A percentile compares a stretch with the other conserved stretches of the same genome.
phyloP scores from a whole-genome alignment of 2,797 vertebrate genomes.

The Epinephelus malabaricus region DNA sequence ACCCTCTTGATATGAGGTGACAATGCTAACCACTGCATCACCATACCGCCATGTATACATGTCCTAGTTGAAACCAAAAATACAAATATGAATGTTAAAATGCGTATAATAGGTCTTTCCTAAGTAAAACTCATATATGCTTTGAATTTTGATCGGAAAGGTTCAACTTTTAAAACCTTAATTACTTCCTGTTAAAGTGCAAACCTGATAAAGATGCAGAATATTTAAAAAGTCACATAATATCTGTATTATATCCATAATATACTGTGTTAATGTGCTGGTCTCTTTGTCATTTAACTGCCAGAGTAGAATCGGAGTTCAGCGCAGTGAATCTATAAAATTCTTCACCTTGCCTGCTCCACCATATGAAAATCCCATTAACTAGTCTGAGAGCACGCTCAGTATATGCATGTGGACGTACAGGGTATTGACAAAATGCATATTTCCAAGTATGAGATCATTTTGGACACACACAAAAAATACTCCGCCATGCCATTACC shows the following conservation, averaged over 20 bases:
- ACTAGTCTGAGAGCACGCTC: conserved; percentile 39
- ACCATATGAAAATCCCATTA: conserved; percentile 65
- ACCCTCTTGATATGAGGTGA: no score
- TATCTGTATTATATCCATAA: not conserved
- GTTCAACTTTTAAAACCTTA: not conserved
- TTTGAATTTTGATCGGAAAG: not conserved
- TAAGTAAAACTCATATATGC: not conserved
- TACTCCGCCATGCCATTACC: conserved; percentile 22
- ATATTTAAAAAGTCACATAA: not conserved
- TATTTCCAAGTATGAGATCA: conserved; percentile 60
- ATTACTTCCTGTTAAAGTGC: not conserved
- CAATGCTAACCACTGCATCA: no score
- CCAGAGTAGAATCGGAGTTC: conserved; percentile 4
- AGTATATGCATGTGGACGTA: conserved; percentile 50
- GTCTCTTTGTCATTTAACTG: not conserved
- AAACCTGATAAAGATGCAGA: not conserved
- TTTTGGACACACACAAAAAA: conserved; percentile 23
- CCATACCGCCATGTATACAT: no score
- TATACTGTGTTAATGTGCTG: not conserved
- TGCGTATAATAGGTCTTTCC: no score
- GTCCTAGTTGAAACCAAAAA: no score
- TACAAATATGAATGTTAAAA: no score
- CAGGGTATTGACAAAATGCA: conserved; percentile 49
- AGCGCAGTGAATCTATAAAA: conserved; percentile 40
- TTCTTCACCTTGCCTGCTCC: conserved; percentile 29